These are phyloP conservation scores for Lamprotornis superbus DNA, from an alignment of 2,113 vertebrate species.

Conservation along the genomic window DNA sequence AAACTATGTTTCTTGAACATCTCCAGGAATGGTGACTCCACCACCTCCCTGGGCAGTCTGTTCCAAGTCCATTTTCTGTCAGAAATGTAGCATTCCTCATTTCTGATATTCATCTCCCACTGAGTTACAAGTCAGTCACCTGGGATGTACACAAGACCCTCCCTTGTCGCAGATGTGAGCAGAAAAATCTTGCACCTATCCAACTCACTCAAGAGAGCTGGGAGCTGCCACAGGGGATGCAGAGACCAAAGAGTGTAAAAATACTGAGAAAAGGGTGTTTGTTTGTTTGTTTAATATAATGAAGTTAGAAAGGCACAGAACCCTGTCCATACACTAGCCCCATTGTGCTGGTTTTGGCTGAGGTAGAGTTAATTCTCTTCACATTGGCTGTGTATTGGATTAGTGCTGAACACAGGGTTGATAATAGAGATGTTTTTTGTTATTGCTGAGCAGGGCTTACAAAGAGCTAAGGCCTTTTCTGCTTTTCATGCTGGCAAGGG, in stretches of 20 bases:
- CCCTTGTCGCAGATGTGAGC: fast-evolving
- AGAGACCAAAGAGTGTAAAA: neutral
- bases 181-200: neutral
- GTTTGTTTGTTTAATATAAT: neutral
- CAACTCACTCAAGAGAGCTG: neutral
- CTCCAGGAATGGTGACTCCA: neutral
- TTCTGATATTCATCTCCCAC: neutral
- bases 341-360: neutral
- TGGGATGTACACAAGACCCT: neutral
- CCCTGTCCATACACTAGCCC: neutral
- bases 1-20: neutral
- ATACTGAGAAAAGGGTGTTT: neutral
- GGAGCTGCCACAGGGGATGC: neutral
- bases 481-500: fast-evolving
- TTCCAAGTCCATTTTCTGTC: neutral
- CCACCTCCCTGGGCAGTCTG: neutral
- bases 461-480: neutral
- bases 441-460: neutral
- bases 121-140: neutral
- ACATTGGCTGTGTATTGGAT: neutral
- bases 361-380: neutral
- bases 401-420: neutral
- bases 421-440: neutral
- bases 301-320: neutral
- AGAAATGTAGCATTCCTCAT: neutral